Base-by-base conservation (phyloP, 2,797 vertebrate species). In the Ptychobarbus kaznakovi region DNA sequence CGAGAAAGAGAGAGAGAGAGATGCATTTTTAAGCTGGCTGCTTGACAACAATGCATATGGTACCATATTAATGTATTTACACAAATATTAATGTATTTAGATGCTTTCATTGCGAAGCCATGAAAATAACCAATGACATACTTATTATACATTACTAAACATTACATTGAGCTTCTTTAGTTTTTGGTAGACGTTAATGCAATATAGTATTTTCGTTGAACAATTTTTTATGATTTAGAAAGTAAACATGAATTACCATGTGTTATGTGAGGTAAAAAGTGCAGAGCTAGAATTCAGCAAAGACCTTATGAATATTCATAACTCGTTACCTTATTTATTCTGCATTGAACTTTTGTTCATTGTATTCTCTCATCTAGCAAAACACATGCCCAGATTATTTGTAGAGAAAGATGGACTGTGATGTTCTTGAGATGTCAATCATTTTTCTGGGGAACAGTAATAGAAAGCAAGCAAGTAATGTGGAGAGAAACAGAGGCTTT, bases 291-390 rank as follows among this genome's bases (percentile, higher is more conserved):
- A 72, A 75, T n/a, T 83, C 44, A 76, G 15, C 81, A 76, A 66
- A 53, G 8, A 49, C 32, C 44, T 51, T 83, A 75, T 83, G 58
- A 83, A 75, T 83, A 83, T 76, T 75, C 22, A 66, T 75, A 65
- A 53, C 22, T 35, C 7, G 11, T 63, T 69, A 66, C 56, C 22
- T 51, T 46, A 61, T 74, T 74, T 44, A 65, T 65, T 83, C 32
- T 20, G 58, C 18, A 22, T 74, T 66, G 42, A 83, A 32, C 32
- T 51, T 38, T 74, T 82, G 38, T 42, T 66, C 10, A 2, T 58
- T 72, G 44, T 58, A 72, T 70, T 81, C 15, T 51, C 25, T 51
- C 35, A 38, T 56, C 32, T 7, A 22, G 32, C 35, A 32, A 73
- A 82, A 42, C 22, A 42, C 38, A 58, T 61, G 68, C 51, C 20